Evolutionary conservation across 1,140 invertebrate species (phyloP).

Genomic region (Ladona fulva): DNA sequence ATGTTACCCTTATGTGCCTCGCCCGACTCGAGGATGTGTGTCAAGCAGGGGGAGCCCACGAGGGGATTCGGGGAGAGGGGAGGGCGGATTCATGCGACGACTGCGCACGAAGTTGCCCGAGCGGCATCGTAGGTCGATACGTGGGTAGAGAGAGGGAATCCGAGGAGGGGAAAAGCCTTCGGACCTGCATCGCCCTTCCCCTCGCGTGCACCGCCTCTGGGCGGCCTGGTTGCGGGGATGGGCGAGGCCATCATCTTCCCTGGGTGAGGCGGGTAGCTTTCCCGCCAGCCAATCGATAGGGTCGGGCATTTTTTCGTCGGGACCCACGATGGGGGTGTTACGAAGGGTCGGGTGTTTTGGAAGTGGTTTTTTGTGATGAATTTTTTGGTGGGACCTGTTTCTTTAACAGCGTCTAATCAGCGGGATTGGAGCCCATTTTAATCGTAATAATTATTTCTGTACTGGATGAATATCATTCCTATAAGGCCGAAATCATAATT

Average conservation of each 20-base stretch:
- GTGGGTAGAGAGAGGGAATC: neutral
- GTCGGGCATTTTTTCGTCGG: no score
- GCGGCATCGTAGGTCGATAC: neutral
- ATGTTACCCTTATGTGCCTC: conserved; percentile 16
- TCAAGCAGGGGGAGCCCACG: conserved; percentile 2
- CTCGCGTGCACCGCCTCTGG: neutral
- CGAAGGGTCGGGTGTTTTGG: no score
- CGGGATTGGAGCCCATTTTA: no score
- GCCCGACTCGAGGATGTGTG: conserved; percentile 15
- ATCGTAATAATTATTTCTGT: no score
- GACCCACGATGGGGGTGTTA: no score
- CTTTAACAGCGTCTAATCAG: no score
- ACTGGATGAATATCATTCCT: no score
- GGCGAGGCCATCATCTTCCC: neutral
- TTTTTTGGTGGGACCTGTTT: no score
- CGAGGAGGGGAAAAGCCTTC: neutral
- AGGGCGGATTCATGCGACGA: neutral
- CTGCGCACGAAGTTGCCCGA: neutral
- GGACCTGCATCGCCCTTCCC: neutral
- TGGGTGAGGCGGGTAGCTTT: no score
- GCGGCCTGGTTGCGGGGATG: neutral
- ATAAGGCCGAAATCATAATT: no score
- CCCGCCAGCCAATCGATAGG: no score
- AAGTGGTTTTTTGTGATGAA: no score
- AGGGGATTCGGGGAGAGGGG: neutral